Percentiles rank a stretch among this genome's conserved stretches.
Evolutionary conservation across 2,113 vertebrate species (phyloP).

Genomic region (Uropsilus gracilis): DNA sequence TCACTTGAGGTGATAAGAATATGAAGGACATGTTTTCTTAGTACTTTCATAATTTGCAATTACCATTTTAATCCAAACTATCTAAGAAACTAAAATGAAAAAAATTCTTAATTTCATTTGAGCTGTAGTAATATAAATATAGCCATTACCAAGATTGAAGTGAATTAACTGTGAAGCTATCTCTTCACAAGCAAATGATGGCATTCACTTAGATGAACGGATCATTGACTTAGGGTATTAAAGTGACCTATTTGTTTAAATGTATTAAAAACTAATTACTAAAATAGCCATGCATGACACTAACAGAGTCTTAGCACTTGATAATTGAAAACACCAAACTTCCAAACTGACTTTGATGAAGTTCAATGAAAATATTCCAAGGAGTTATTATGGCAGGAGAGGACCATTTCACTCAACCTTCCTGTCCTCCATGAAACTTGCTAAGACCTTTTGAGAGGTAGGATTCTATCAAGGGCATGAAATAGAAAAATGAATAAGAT

Average conservation of each 20-base stretch:
- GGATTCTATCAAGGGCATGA: not conserved
- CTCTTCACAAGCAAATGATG: slow-evolving; percentile 77
- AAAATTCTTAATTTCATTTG: slow-evolving; percentile 68
- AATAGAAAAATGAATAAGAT: not conserved
- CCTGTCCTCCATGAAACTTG: not conserved
- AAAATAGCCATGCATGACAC: slow-evolving; percentile 8
- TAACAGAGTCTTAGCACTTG: slow-evolving; percentile 9
- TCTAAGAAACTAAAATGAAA: not conserved
- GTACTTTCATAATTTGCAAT: not conserved
- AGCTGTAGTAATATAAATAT: slow-evolving; percentile 70
- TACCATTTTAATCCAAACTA: slow-evolving; percentile 30
- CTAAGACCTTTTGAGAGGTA: not conserved
- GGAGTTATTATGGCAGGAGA: not conserved
- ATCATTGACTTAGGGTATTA: slow-evolving; percentile 76
- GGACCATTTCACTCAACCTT: not conserved
- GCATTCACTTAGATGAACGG: slow-evolving; percentile 69
- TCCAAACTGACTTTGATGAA: slow-evolving; percentile 2
- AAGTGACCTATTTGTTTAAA: slow-evolving; percentile 75
- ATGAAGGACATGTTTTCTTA: not conserved
- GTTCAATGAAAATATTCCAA: not conserved
- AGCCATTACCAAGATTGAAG: slow-evolving; percentile 69
- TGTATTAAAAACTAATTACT: slow-evolving; percentile 67
- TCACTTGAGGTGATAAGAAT: not conserved
- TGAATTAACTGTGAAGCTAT: slow-evolving; percentile 75
- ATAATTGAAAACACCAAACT: slow-evolving; percentile 31